Percentiles rank a stretch among this genome's conserved stretches.
Evolutionary conservation across 2,888 invertebrate species (phyloP).

Genomic region (Danaus chrysippus): DNA sequence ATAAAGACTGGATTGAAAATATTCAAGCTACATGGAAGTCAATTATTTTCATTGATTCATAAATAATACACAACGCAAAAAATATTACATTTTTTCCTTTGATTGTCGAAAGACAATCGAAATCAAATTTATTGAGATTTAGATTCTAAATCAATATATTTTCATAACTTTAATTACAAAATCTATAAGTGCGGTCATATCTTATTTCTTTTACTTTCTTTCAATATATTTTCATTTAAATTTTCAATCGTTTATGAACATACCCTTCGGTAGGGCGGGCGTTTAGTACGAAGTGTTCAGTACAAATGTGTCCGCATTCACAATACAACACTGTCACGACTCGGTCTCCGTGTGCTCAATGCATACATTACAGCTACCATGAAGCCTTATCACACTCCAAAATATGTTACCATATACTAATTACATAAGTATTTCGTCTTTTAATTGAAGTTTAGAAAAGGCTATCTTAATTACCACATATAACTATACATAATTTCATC

Average conservation of each 20-base stretch:
- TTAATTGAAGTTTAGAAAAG: neutral
- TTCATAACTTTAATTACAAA: too few relatives aligned
- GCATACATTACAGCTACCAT: slow-evolving; percentile 47
- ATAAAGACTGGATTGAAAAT: slow-evolving; percentile 11
- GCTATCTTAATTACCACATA: neutral
- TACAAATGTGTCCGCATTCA: slow-evolving; percentile 35
- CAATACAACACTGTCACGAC: slow-evolving; percentile 39
- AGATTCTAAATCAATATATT: too few relatives aligned
- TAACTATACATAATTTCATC: too few relatives aligned
- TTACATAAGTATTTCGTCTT: neutral
- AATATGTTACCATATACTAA: neutral
- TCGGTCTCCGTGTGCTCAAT: slow-evolving; percentile 53
- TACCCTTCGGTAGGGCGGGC: slow-evolving; percentile 24
- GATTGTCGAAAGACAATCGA: too few relatives aligned
- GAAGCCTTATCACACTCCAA: slow-evolving; percentile 10
- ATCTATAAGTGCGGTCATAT: too few relatives aligned
- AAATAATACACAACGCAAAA: too few relatives aligned
- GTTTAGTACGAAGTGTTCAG: slow-evolving; percentile 23
- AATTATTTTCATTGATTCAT: too few relatives aligned
- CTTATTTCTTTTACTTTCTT: too few relatives aligned
- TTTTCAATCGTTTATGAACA: slow-evolving; percentile 11
- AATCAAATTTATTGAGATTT: too few relatives aligned
- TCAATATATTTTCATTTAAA: neutral
- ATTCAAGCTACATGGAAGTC: neutral
- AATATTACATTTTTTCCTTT: too few relatives aligned